Evolutionary conservation across 2,113 vertebrate genomes (phyloP).

Genomic region (Phycodurus eques): DNA sequence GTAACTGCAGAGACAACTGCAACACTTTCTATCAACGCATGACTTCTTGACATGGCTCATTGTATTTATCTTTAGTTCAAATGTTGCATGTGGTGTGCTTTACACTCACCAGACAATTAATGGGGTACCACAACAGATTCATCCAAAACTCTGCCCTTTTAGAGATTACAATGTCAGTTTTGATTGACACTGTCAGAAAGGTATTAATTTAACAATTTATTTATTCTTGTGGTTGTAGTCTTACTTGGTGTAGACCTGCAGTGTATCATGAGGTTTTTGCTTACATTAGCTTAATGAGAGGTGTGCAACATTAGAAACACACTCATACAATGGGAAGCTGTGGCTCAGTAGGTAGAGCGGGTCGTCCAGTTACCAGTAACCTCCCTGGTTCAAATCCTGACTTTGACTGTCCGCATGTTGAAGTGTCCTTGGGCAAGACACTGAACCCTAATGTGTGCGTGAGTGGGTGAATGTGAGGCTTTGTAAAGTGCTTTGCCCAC

Average conservation of each 20-base stretch:
- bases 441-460: too few species aligned
- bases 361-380: too few species aligned
- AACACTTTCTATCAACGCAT: neutral
- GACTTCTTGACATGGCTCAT: neutral
- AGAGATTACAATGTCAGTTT: neutral
- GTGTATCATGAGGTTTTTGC: neutral
- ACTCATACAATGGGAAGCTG: neutral
- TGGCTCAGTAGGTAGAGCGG: too few species aligned
- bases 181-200: neutral
- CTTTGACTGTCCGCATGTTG: too few species aligned
- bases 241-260: neutral
- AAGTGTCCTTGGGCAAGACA: too few species aligned
- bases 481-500: too few species aligned
- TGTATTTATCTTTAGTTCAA: neutral
- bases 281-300: neutral
- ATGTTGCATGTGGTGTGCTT: neutral
- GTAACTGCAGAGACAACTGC: neutral
- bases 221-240: neutral
- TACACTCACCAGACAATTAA: neutral
- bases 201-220: neutral
- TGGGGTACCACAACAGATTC: neutral
- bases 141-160: neutral
- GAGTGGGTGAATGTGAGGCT: too few species aligned
- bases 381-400: too few species aligned
- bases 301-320: neutral